Percentiles rank a stretch among this genome's conserved stretches.
Conservation (phyloP, 2,113 vertebrate species). For the Euleptes europaea region DNA sequence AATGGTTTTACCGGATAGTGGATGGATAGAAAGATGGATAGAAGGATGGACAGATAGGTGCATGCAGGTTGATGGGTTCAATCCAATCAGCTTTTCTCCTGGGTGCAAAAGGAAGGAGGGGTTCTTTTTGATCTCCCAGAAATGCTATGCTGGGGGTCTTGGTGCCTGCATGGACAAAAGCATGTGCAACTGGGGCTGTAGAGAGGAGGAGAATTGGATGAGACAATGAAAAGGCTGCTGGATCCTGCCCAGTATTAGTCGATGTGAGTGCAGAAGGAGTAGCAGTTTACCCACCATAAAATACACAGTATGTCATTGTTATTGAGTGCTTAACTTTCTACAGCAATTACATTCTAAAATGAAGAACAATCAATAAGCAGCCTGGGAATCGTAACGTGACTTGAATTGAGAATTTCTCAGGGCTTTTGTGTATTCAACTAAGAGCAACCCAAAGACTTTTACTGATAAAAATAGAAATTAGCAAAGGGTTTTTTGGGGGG, state of each 20-base stretch:
- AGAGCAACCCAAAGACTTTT: not conserved
- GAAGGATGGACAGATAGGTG: too few species aligned
- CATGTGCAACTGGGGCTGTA: too few species aligned
- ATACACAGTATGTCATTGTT: not conserved
- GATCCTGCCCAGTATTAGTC: not conserved
- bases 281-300: not conserved
- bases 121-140: too few species aligned
- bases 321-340: not conserved
- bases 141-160: too few species aligned
- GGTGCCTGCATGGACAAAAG: too few species aligned
- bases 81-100: too few species aligned
- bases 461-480: not conserved
- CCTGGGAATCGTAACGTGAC: not conserved
- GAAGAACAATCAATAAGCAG: not conserved
- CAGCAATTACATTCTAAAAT: not conserved
- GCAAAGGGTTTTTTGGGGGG: not conserved
- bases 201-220: too few species aligned
- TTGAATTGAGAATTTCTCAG: slow-evolving; percentile 1
- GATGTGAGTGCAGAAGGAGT: not conserved
- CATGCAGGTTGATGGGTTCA: too few species aligned
- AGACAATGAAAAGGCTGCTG: too few species aligned
- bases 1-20: not conserved
- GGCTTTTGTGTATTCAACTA: not conserved
- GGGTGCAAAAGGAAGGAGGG: too few species aligned
- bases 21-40: too few species aligned